Evolutionary conservation across 2,113 vertebrate species (phyloP).

Genomic region (Mugil cephalus): DNA sequence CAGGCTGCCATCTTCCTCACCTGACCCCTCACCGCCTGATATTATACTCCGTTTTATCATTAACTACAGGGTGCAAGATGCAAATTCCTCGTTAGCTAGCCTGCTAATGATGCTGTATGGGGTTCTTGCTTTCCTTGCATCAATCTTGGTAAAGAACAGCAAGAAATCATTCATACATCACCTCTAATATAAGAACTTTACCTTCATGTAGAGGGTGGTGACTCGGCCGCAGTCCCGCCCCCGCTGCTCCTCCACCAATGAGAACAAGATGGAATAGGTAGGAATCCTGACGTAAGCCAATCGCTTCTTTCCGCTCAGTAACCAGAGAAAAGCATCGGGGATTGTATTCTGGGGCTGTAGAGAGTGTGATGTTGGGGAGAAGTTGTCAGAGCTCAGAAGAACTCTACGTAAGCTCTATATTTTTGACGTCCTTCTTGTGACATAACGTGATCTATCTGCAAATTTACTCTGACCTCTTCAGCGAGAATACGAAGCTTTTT

Average conservation of each 20-base stretch:
- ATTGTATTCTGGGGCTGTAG: slow-evolving; percentile 92
- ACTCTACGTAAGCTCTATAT: not conserved
- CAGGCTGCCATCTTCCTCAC: too few relatives aligned
- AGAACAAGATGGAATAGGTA: slow-evolving; percentile 89
- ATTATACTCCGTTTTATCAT: too few relatives aligned
- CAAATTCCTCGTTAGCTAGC: too few relatives aligned
- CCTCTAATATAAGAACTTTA: slow-evolving; percentile 20
- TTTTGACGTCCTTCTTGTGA: not conserved
- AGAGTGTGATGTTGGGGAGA: not conserved
- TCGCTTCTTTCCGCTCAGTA: slow-evolving; percentile 86
- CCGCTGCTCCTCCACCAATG: slow-evolving; percentile 92
- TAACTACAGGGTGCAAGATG: too few relatives aligned
- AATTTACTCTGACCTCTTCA: slow-evolving; percentile 86
- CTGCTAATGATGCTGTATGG: too few relatives aligned
- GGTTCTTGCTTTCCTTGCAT: too few relatives aligned
- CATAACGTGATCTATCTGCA: not conserved
- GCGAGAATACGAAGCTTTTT: slow-evolving; percentile 86
- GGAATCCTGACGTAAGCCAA: slow-evolving; percentile 90
- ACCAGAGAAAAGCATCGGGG: slow-evolving; percentile 93
- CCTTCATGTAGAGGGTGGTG: slow-evolving; percentile 92
- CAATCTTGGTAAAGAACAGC: too few relatives aligned
- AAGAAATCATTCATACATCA: not conserved
- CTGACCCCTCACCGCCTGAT: too few relatives aligned
- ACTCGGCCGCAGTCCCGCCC: slow-evolving; percentile 92
- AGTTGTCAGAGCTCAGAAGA: slow-evolving; percentile 2